A percentile compares a stretch with the other conserved stretches of the same genome.
Evolutionary conservation across 2,888 invertebrate species (phyloP).

Genomic region (Xanthorhoe designata): DNA sequence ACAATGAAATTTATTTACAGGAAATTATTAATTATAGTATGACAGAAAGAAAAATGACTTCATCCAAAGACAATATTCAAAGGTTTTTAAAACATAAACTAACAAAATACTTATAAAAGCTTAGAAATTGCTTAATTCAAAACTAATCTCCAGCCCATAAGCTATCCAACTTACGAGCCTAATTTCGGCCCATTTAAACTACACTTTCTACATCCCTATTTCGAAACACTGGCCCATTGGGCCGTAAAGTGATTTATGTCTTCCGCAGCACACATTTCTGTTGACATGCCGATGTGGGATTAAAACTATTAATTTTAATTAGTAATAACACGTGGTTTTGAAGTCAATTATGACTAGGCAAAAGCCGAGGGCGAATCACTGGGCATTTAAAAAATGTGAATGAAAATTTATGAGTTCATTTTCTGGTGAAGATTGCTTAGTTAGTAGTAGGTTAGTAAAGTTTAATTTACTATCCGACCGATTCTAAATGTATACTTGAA

Average conservation of each 20-base stretch:
- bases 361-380: slow-evolving; percentile 1
- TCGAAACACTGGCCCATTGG: slow-evolving; percentile 45
- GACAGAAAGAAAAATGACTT: background rate
- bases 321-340: slow-evolving; percentile 40
- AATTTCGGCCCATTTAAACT: slow-evolving; percentile 8
- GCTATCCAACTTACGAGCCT: background rate
- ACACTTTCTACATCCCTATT: slow-evolving; percentile 26
- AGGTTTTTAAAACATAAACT: background rate
- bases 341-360: slow-evolving; percentile 13
- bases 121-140: background rate
- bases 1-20: too few relatives aligned
- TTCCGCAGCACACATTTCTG: slow-evolving; percentile 58
- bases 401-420: background rate
- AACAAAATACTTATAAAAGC: background rate
- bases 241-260: slow-evolving; percentile 64
- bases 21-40: too few relatives aligned
- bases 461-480: too few relatives aligned
- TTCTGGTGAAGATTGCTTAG: too few relatives aligned
- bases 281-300: slow-evolving; percentile 54
- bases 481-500: too few relatives aligned
- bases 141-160: background rate
- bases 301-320: slow-evolving; percentile 51
- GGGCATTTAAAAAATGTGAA: slow-evolving; percentile 1
- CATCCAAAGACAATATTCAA: background rate
- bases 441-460: too few relatives aligned